Evolutionary conservation across 2,113 vertebrate species (phyloP).

Genomic region (Emydocephalus ijimae): DNA sequence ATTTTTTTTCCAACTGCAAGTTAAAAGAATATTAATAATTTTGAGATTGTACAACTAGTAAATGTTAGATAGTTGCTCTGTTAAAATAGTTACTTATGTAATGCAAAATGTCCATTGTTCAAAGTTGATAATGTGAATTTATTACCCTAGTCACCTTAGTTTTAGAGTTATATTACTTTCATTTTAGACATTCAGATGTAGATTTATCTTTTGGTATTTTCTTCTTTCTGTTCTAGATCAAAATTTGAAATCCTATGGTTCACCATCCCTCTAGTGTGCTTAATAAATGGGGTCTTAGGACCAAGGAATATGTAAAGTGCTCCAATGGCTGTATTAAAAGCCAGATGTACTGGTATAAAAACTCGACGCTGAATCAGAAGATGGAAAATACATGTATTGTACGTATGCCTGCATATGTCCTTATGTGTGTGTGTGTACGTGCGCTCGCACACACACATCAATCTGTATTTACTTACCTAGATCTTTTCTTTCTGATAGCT

Average conservation of each 20-base stretch:
- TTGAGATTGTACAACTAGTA: background rate
- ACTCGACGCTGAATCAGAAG: background rate
- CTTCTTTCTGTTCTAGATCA: background rate
- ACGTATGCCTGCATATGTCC: background rate
- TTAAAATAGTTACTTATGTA: background rate
- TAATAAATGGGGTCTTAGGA: background rate
- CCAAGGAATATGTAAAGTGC: background rate
- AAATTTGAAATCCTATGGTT: background rate
- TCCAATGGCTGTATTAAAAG: background rate
- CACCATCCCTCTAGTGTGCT: background rate
- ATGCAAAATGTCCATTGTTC: background rate
- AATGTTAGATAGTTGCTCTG: background rate
- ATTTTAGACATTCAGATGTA: background rate
- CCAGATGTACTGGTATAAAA: background rate
- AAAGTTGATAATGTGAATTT: background rate
- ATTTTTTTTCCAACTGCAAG: background rate
- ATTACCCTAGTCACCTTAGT: background rate
- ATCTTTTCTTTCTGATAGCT: constrained; percentile 21
- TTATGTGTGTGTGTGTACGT: background rate
- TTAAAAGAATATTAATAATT: background rate
- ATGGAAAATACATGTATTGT: background rate
- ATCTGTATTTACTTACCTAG: background rate
- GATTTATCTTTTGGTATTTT: background rate
- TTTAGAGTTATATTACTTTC: background rate
- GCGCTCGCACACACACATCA: background rate